Percentiles rank a stretch among this genome's conserved stretches.
Conservation (phyloP, 2,113 vertebrate genomes). For the Bufo bufo region DNA sequence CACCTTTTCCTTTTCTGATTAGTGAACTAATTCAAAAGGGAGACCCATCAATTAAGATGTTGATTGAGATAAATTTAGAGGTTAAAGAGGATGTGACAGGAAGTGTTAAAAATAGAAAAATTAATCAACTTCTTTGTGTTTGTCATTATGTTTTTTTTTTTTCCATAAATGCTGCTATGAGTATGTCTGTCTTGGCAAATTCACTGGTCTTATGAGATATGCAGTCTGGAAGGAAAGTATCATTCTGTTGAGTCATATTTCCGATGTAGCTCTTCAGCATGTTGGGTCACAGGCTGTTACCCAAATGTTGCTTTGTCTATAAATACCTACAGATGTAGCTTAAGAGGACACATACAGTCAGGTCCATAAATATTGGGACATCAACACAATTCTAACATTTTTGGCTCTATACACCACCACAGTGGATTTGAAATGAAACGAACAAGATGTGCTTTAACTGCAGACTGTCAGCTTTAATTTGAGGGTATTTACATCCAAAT, state of each 20-base stretch:
- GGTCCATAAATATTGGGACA: no score
- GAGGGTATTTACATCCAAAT: no score
- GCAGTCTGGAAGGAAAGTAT: neutral
- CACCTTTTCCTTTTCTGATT: constrained; percentile 8
- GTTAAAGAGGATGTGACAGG: neutral
- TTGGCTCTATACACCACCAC: no score
- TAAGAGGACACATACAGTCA: neutral
- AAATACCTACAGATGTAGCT: neutral
- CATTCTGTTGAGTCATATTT: neutral
- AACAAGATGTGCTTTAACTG: no score
- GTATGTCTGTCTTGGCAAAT: neutral
- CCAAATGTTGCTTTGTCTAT: neutral
- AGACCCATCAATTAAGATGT: constrained; percentile 17
- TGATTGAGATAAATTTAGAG: constrained; percentile 19
- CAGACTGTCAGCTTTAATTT: no score
- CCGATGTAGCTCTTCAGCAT: neutral
- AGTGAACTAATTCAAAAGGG: neutral
- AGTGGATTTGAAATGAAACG: no score
- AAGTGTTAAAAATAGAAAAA: neutral
- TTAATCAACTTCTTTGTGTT: neutral
- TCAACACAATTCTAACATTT: no score
- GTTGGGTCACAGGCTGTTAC: neutral
- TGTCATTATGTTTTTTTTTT: neutral
- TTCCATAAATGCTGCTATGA: neutral
- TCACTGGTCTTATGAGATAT: neutral